Evolutionary conservation across 2,113 vertebrate species (phyloP).

Genomic region (Acrocephalus kingi): DNA sequence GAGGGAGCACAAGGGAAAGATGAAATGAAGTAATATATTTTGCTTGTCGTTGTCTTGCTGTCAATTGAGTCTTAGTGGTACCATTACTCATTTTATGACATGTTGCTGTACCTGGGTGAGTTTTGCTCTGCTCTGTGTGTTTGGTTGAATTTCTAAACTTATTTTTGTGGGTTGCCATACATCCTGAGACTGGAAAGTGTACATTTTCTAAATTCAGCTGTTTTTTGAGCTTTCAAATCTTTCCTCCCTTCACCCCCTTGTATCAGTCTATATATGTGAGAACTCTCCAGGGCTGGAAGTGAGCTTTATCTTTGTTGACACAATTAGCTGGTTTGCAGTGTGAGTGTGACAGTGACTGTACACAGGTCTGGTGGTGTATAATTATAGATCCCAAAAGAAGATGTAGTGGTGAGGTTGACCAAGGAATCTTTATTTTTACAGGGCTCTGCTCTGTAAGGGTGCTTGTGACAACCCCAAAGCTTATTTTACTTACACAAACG

Average conservation of each 20-base stretch:
- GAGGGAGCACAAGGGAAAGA: not conserved
- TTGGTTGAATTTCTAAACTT: not conserved
- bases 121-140: not conserved
- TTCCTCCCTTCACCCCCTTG: not conserved
- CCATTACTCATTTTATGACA: constrained; percentile 28
- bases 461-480: not conserved
- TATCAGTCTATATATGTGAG: not conserved
- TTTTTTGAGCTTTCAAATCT: not conserved
- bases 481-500: rapidly evolving
- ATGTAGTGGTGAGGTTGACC: not conserved
- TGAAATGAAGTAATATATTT: constrained; percentile 50
- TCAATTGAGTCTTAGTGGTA: constrained; percentile 6
- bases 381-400: not conserved
- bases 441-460: not conserved
- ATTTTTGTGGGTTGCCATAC: not conserved
- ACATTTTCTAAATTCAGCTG: not conserved
- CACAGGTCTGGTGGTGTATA: not conserved
- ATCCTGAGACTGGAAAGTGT: not conserved
- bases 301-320: not conserved
- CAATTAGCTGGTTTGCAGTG: not conserved
- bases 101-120: not conserved
- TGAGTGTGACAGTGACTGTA: not conserved
- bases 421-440: not conserved
- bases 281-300: not conserved
- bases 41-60: constrained; percentile 4